A percentile compares a stretch with the other conserved stretches of the same genome.
These are phyloP conservation scores for Heliconius hewitsoni DNA, from an alignment of 1,140 invertebrate species.

Conservation along the genomic window DNA sequence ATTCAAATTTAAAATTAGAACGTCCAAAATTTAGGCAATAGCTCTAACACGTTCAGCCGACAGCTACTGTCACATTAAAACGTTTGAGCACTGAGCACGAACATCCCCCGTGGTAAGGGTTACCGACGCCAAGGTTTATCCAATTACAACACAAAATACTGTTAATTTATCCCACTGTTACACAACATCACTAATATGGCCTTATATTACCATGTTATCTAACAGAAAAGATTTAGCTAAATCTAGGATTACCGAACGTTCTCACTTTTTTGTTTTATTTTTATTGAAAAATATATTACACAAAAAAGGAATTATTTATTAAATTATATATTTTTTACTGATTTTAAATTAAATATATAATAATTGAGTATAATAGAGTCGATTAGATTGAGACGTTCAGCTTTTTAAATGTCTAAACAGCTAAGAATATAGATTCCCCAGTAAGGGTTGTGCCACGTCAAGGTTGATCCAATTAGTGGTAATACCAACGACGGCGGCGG, in stretches of 20 bases:
- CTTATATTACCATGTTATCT: neutral
- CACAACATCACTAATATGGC: conserved; percentile 14
- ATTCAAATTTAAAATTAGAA: conserved; percentile 22
- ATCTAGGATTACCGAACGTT: neutral
- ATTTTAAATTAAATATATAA: neutral
- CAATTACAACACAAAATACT: conserved; percentile 56
- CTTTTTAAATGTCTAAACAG: conserved; percentile 2
- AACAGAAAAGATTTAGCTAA: neutral
- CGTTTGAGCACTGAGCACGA: conserved; percentile 38
- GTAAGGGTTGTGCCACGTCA: conserved; percentile 42
- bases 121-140: conserved; percentile 70
- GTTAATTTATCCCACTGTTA: conserved; percentile 16
- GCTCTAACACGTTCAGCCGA: conserved; percentile 26
- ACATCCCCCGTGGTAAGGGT: conserved; percentile 66
- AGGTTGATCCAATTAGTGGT: conserved; percentile 78
- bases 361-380: neutral
- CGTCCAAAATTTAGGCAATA: neutral
- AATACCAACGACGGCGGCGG: conserved; percentile 46
- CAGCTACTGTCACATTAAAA: conserved; percentile 1
- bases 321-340: neutral
- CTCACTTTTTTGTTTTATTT: neutral
- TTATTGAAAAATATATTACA: neutral
- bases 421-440: neutral
- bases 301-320: neutral
- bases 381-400: neutral